Evolutionary conservation across 2,113 vertebrate genomes (phyloP).

Genomic region (Pelusios castaneus): DNA sequence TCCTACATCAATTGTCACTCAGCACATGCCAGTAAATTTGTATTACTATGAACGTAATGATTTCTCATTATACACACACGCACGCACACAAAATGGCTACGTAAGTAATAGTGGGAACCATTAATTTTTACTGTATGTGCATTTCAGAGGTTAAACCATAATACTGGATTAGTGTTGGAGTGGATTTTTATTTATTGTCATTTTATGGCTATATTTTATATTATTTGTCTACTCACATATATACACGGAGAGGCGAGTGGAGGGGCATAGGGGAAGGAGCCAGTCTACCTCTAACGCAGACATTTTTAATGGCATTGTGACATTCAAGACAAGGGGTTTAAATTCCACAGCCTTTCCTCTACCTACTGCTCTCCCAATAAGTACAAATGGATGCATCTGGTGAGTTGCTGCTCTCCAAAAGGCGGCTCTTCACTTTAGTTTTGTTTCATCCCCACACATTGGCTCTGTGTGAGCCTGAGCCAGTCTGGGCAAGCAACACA

Average conservation of each 20-base stretch:
- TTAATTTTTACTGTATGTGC: not conserved
- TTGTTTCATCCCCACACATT: not conserved
- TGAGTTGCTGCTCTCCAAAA: not conserved
- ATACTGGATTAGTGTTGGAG: not conserved
- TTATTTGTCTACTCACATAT: not conserved
- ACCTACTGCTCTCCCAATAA: not conserved
- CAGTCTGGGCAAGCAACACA: constrained; percentile 43
- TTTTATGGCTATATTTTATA: not conserved
- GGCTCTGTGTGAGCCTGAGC: not conserved
- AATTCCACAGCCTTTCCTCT: not conserved
- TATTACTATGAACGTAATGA: not conserved
- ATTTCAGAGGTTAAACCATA: not conserved
- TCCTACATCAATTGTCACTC: not conserved
- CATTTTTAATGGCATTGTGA: not conserved
- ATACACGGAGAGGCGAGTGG: not conserved
- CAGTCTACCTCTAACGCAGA: not conserved
- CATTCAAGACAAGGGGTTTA: not conserved
- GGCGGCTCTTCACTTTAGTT: not conserved
- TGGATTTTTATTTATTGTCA: not conserved
- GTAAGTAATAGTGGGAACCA: not conserved
- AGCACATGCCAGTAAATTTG: not conserved
- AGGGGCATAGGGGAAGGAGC: not conserved
- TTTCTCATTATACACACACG: not conserved
- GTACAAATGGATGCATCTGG: not conserved
- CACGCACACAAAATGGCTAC: not conserved